phyloP scores from a whole-genome alignment of 2,888 invertebrate genomes.

The Heteromyza rotundicornis region DNA sequence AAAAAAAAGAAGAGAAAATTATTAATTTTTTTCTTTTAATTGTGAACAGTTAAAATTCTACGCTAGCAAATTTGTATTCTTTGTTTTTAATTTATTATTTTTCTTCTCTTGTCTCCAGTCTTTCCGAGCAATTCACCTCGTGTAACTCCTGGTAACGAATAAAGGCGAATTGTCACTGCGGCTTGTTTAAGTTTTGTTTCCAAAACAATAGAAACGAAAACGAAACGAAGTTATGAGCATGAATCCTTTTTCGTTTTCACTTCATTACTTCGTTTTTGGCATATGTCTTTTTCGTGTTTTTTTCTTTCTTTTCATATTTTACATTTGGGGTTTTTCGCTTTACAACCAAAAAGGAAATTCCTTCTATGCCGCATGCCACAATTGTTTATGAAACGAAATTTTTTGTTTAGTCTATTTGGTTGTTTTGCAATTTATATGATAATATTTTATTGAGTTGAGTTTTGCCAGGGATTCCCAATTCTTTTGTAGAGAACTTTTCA shows the following conservation, averaged over 20 bases:
- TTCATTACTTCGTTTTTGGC: not conserved
- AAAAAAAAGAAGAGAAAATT: not conserved
- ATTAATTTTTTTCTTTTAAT: not conserved
- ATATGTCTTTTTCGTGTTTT: not conserved
- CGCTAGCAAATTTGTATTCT: no score
- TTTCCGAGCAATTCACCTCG: constrained; percentile 37
- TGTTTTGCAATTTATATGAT: no score
- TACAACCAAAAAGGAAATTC: no score
- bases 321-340: not conserved
- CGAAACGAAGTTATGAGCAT: not conserved
- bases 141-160: constrained; percentile 51
- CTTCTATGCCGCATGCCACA: no score
- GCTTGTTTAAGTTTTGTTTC: constrained; percentile 2
- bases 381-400: no score
- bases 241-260: not conserved
- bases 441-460: no score
- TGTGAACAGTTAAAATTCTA: not conserved
- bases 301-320: not conserved
- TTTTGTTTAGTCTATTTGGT: no score
- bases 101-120: no score
- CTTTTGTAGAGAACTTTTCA: no score
- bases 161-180: constrained; percentile 34
- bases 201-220: not conserved
- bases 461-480: no score
- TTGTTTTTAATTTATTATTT: no score